phyloP scores from a whole-genome alignment of 1,140 invertebrate genomes.

The Leptonema lineaticorne region DNA sequence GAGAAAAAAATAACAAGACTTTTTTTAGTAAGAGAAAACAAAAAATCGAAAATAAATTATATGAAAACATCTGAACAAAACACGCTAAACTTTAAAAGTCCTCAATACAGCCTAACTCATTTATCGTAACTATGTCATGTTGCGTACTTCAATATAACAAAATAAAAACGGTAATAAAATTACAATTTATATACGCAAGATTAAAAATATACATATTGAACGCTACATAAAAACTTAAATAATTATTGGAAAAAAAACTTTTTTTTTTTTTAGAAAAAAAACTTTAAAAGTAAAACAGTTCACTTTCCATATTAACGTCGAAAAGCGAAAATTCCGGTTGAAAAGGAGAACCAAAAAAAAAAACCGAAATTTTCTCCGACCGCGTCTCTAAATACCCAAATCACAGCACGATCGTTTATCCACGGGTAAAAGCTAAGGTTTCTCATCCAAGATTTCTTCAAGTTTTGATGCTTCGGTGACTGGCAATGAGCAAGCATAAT shows the following conservation, averaged over 20 bases:
- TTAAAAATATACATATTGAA: too few relatives aligned
- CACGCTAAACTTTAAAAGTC: too few relatives aligned
- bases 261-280: too few relatives aligned
- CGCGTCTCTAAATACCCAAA: neutral
- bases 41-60: too few relatives aligned
- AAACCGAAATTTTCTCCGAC: neutral
- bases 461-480: constrained; percentile 70
- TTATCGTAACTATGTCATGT: too few relatives aligned
- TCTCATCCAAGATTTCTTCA: constrained; percentile 60
- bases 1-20: too few relatives aligned
- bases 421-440: constrained; percentile 25
- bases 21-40: too few relatives aligned
- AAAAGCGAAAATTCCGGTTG: neutral
- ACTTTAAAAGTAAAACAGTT: neutral
- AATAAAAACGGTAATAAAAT: too few relatives aligned
- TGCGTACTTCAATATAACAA: too few relatives aligned
- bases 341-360: neutral
- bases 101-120: too few relatives aligned
- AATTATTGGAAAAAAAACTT: neutral
- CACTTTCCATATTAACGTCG: neutral
- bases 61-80: too few relatives aligned
- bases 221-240: neutral
- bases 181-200: too few relatives aligned
- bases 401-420: constrained; percentile 5
- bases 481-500: constrained; percentile 76